Base-by-base conservation (phyloP, 2,797 vertebrate species). In the Australoheros facetus region DNA sequence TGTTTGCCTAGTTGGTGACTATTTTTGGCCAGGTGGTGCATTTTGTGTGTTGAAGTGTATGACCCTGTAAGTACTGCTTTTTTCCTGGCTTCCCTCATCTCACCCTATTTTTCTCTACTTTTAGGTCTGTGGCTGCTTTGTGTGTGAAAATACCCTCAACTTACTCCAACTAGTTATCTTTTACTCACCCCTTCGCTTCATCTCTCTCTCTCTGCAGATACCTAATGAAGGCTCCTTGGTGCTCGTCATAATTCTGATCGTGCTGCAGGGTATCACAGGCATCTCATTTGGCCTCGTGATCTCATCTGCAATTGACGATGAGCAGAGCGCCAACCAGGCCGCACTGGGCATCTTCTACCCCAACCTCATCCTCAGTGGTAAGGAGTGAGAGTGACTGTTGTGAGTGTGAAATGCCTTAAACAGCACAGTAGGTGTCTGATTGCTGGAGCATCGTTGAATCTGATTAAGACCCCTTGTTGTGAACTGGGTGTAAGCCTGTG, bases 331-430 rank as follows among this genome's bases (percentile, higher is more conserved):
- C 90, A 96, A 96, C 90, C 96, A 96, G 89, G 92, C 95, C 0
- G 94, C 95, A 2, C 91, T 96, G 30, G 96, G 96, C 56, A 77
- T 96, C 82, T 96, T 96, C 92, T 96, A 96, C 78, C 96, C 96
- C n/a, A 95, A 96, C 85, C 95, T 96, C 80, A 96, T 96, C 45
- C 23, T 96, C 71, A 95, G 96, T 0, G 96, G 96, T 96, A 84
- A 78, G 82, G n/a, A 53, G 37, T 53, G 19, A 69, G 11, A 55
- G 13, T 37, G 23, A 2, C 7, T 23, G 71, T 59, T 59, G n/a
- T 58, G 37, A 23, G 69, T 23, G 11, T 54, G 37, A 21, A 32
- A n/a, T 5, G 30, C 45, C 55, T 28, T 17, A 16, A 56, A 75
- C 71, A 17, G 42, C 73, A 1, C 42, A 76, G 69, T 23, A 45